Evolutionary conservation across 2,797 vertebrate species (phyloP).

Genomic region (Nyctalus aviator): DNA sequence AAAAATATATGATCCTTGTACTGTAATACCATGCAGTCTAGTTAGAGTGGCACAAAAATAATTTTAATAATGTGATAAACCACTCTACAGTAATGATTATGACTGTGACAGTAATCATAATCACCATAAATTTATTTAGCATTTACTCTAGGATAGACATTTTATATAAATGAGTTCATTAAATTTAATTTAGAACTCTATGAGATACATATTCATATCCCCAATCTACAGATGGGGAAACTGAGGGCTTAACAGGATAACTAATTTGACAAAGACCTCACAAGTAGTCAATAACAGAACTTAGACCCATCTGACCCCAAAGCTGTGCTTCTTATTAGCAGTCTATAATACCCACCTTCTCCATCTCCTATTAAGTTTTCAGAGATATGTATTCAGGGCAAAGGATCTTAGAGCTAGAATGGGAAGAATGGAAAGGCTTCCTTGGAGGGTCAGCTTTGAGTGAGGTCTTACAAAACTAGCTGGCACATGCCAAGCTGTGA

Average conservation of each 20-base stretch:
- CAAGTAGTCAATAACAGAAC: neutral
- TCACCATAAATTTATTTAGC: neutral
- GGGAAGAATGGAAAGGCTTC: neutral
- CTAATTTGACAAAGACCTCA: neutral
- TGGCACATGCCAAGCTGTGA: neutral
- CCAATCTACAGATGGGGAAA: neutral
- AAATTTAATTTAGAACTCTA: neutral
- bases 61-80: neutral
- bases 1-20: neutral
- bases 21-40: neutral
- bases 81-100: neutral
- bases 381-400: neutral
- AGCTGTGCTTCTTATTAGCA: neutral
- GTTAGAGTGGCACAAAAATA: neutral
- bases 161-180: slow-evolving; percentile 40
- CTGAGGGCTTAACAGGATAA: neutral
- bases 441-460: neutral
- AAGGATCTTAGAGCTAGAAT: neutral
- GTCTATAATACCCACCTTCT: neutral
- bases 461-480: neutral
- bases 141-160: neutral
- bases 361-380: neutral
- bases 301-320: neutral
- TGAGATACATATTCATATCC: neutral
- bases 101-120: neutral